Base-by-base conservation (phyloP, 2,888 invertebrate species). In the Acanthosoma haemorrhoidale region DNA sequence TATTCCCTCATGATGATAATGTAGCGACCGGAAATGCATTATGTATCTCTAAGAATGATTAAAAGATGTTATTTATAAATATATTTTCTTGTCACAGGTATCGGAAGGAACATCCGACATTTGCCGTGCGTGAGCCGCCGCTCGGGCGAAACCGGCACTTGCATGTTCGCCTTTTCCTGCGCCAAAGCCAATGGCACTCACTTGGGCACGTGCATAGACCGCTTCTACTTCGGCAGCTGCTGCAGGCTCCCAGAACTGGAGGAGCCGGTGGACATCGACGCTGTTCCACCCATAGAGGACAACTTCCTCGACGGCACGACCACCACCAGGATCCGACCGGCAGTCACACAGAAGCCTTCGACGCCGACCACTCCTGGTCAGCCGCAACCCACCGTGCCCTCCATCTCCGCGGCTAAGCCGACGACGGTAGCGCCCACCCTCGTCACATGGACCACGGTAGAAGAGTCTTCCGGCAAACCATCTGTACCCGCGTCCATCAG, bases 81-180 rank as follows among this genome's bases (percentile, higher is more conserved):
- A 11, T 6, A 5, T 51, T 25, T 51, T 32, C 4, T 13, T 66
- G 18, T 87, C 84, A 77, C 84, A 86, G 91, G 90, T 80, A 88
- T 88, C 78, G 92, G 91, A 76, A 88, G 94, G 77, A 93, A 94
- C 80, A 94, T 95, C 79, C 86, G 94, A 78, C 92, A 94, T 78
- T 82, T 94, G 76, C 91, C 93, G 31, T 95, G 95, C 81, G 87
- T 92, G 79, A 91, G 92, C 70, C 85, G 91, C 78, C 86, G 87
- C 78, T 88, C 88, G 32, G 89, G 87, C 36, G 87, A 90, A 75
- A 88, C 88, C 73, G 94, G 95, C 0, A 85, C 92, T 0, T 95
- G 95, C 78, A 95, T 95, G 95, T 95, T 95, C 79, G 94, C 94
- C 72, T 93, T 93, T 80, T 92, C 94, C 77, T 95, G 94, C 79